phyloP scores from a whole-genome alignment of 2,888 invertebrate species.

The Phengaris arion region DNA sequence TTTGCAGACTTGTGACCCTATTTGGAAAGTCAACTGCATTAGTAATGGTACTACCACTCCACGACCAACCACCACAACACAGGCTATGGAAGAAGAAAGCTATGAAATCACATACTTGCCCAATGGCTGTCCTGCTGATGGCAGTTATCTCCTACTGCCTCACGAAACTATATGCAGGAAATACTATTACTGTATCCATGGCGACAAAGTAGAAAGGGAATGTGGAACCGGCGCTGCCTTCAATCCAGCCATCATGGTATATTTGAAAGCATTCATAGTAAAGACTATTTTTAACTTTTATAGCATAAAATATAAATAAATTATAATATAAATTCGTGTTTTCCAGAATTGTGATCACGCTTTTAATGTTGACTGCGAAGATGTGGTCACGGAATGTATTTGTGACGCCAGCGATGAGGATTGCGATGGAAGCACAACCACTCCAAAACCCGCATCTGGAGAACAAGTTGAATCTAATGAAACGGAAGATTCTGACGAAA shows the following conservation, averaged over 20 bases:
- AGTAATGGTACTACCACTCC: constrained; percentile 22
- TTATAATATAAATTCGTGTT: not conserved
- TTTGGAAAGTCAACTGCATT: not conserved
- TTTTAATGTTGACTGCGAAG: constrained; percentile 3
- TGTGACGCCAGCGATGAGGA: constrained; percentile 32
- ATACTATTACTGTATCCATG: constrained; percentile 49
- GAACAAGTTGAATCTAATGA: not conserved
- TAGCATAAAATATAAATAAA: too few relatives aligned
- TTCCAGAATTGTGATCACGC: constrained; percentile 15
- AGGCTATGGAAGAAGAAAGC: not conserved
- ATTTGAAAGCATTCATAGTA: not conserved
- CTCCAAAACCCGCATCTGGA: constrained; percentile 8
- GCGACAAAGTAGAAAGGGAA: constrained; percentile 45
- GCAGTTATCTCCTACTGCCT: constrained; percentile 44
- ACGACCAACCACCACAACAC: not conserved
- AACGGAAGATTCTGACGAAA: not conserved
- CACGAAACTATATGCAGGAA: constrained; percentile 48
- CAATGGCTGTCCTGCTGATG: constrained; percentile 48
- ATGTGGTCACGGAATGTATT: constrained; percentile 16
- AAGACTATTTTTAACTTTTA: not conserved
- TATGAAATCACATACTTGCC: constrained; percentile 33
- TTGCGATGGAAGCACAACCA: constrained; percentile 29
- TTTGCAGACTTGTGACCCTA: not conserved
- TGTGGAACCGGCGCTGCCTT: constrained; percentile 51
- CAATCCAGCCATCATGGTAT: constrained; percentile 52